Evolutionary conservation across 2,888 invertebrate species (phyloP), one percentile per base, ranked within the genome.

Genomic region (Chironomus tentans): DNA sequence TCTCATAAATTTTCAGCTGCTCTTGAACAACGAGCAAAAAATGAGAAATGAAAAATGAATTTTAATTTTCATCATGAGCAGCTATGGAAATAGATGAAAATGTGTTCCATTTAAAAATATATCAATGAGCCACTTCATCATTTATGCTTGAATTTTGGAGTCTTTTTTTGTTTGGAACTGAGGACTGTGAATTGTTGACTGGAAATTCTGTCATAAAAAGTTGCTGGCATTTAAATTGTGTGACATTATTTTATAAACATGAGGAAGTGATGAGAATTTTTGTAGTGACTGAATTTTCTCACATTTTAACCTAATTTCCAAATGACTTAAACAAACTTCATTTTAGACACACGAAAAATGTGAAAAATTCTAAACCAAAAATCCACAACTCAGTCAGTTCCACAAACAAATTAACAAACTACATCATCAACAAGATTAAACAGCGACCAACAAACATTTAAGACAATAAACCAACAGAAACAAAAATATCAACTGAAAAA

Each of bases 101-200:
- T 10, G 10, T 56, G 13, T 72, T 72, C 62, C 62, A 72, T 62
- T 72, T 72, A 62, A 72, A 72, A 72, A 56, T 38, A 61, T 72
- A 50, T 72, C 72, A 72, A 72, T 62, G 72, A 72, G 72, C 18
- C 38, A 72, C 62, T 72, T 72, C 61, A 72, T 72, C 72, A 72
- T 72, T 46, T 61, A 12, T 28, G 18, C 18, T 56, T 56, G 56
- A 56, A 56, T 15, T 50, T 50, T 28, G 3, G 28, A 28, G 4
- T 4, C 50, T 50, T 18, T 56, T 28, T 28, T 38, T 38, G 38
- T 38, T 38, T 28, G 28, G 28, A 28, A 28, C 28, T 28, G 28
- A 10, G 10, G 4, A 38, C 10, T 38, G 38, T 38, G 38, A 38
- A 38, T 38, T 38, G 38, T 38, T 18, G 56, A 56, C 15, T 56